Conservation (phyloP, 2,888 invertebrate species). For the Steinernema carpocapsae region DNA sequence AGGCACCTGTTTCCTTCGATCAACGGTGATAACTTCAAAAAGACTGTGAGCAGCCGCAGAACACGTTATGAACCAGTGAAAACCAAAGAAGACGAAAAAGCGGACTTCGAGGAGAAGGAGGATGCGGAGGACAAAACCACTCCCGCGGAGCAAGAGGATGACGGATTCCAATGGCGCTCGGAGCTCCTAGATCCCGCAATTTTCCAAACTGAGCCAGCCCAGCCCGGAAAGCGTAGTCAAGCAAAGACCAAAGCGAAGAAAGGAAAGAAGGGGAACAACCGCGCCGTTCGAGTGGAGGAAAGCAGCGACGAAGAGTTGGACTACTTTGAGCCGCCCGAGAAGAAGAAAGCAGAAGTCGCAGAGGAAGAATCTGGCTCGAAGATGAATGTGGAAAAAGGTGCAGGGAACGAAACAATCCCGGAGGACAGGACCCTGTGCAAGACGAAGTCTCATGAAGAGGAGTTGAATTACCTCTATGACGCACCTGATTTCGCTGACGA, state of each 20-base stretch:
- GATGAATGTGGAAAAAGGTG: no score
- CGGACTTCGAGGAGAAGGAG: not conserved
- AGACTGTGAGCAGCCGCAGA: not conserved
- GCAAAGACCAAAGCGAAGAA: not conserved
- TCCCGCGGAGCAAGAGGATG: not conserved
- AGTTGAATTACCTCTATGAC: no score
- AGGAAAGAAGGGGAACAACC: not conserved
- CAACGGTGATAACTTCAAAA: not conserved
- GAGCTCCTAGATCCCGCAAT: not conserved
- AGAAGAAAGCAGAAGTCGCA: not conserved
- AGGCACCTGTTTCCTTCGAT: slow-evolving; percentile 4
- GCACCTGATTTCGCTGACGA: not conserved
- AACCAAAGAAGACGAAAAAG: not conserved
- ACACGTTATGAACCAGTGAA: not conserved
- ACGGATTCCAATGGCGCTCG: not conserved
- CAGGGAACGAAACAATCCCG: no score
- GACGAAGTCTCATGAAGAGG: no score
- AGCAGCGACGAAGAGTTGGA: no score
- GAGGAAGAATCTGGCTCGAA: not conserved
- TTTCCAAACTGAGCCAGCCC: not conserved
- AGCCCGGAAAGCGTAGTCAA: not conserved
- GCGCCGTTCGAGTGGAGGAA: no score
- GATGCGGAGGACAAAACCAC: not conserved
- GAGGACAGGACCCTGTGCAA: no score
- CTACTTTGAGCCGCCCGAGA: no score